A percentile compares a stretch with the other conserved stretches of the same genome.
Conservation (phyloP, 2,113 vertebrate genomes). For the Todiramphus chloris region DNA sequence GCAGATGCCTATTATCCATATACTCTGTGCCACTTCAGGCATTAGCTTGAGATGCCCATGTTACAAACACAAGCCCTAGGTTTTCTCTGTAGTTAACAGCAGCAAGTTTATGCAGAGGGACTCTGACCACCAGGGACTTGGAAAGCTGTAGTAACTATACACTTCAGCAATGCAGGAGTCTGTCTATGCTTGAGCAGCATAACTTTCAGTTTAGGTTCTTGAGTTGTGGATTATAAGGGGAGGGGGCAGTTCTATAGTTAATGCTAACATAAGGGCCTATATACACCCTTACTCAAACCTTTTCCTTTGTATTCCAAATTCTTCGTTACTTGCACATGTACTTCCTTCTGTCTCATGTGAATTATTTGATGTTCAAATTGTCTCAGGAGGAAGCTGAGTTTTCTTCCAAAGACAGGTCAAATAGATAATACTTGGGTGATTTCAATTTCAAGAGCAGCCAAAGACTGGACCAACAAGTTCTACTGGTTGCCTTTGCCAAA, state of each 20-base stretch:
- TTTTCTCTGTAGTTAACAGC: neutral
- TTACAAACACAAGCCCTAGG: neutral
- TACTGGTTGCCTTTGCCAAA: neutral
- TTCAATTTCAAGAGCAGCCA: neutral
- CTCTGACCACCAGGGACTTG: neutral
- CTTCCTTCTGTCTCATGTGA: neutral
- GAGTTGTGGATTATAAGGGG: neutral
- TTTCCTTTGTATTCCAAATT: neutral
- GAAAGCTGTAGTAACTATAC: neutral
- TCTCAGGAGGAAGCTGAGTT: neutral
- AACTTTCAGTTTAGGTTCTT: neutral
- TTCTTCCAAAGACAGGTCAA: slow-evolving; percentile 34
- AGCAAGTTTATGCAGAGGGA: neutral
- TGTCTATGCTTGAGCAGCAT: neutral
- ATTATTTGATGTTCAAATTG: slow-evolving; percentile 6
- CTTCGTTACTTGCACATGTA: neutral
- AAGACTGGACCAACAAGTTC: slow-evolving; percentile 27
- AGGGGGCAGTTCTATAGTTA: neutral
- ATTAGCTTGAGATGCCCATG: neutral
- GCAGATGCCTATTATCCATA: neutral
- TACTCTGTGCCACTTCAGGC: neutral
- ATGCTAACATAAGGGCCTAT: neutral
- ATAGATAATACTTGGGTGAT: neutral
- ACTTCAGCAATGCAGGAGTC: neutral
- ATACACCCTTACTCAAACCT: neutral